Evolutionary conservation across 2,113 vertebrate genomes (phyloP).

Genomic region (Indicator indicator): DNA sequence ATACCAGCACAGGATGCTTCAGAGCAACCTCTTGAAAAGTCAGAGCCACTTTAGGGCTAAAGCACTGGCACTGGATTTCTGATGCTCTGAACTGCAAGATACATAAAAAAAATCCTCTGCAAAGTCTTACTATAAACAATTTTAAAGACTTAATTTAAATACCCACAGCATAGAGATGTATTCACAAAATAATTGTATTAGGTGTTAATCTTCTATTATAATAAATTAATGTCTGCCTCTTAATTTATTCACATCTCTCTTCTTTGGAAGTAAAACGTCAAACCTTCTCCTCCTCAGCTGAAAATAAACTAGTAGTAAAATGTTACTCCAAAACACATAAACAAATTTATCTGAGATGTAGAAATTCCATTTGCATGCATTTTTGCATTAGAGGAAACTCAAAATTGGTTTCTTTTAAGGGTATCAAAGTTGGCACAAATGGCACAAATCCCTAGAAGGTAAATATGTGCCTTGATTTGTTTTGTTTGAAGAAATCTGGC

Average conservation of each 20-base stretch:
- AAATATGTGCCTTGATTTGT: conserved; percentile 15
- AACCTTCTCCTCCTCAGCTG: fast-evolving
- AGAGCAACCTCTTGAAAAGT: not conserved
- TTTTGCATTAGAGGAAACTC: not conserved
- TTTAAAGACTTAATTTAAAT: not conserved
- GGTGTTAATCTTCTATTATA: not conserved
- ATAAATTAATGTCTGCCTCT: not conserved
- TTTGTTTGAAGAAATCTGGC: conserved; percentile 35
- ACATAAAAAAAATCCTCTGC: not conserved
- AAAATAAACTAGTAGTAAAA: not conserved
- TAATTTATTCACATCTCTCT: not conserved
- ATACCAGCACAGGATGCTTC: not conserved
- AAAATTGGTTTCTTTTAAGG: not conserved
- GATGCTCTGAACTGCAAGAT: not conserved
- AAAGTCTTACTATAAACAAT: not conserved
- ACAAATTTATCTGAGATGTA: not conserved
- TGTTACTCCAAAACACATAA: not conserved
- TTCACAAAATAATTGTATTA: not conserved
- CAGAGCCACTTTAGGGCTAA: not conserved
- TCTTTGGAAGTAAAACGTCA: not conserved
- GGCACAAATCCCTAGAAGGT: conserved; percentile 6
- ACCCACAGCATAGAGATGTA: not conserved
- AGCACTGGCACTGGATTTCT: not conserved
- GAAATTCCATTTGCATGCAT: not conserved
- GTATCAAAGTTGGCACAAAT: conserved; percentile 13